Evolutionary conservation across 2,888 invertebrate species (phyloP), one percentile per base, ranked within the genome.

Genomic region (Acanthoscelides obtectus): DNA sequence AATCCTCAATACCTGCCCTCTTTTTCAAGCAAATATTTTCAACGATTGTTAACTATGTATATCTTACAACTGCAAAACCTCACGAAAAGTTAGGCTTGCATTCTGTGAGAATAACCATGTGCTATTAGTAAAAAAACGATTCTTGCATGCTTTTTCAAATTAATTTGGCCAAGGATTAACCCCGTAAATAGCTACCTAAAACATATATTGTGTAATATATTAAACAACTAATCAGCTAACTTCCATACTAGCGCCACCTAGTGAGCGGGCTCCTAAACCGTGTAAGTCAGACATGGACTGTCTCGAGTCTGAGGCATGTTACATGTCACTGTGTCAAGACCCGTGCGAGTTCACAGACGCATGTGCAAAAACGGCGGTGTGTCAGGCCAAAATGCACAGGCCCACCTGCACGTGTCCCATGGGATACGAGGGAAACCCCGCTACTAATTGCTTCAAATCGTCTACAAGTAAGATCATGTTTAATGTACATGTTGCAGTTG

Each of bases 271-370:
- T 84, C 92, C 91, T 81, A 93, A 91, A 86, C 92, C 93, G 82
- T 95, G 94, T 88, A 90, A 92, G 86, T 92, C 92, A 84, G 93
- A 94, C 87, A 91, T 90, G 83, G 93, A 95, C 87, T 95, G 95
- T 87, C 92, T 93, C 87, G 91, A 92, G 83, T 91, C 89, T 79
- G 93, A 94, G 88, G 92, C 93, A 82, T 95, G 95, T 87, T 92
- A 93, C 86, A 92, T 92, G 90, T 92, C 92, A 81, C 86, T 90
- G 80, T 95, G 94, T 87, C 91, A 92, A 85, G 91, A 94, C 86
- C 94, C 94, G 79, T 95, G 94, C 87, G 93, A 93, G 85, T 90
- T 94, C 89, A 90, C 91, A 83, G 91, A 90, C 85, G 90, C 91
- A 76, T 94, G 94, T 87, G 92, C 91, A 78, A 83, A 88, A 77